phyloP scores from a whole-genome alignment of 1,140 invertebrate species.

The Aphelinus certus region DNA sequence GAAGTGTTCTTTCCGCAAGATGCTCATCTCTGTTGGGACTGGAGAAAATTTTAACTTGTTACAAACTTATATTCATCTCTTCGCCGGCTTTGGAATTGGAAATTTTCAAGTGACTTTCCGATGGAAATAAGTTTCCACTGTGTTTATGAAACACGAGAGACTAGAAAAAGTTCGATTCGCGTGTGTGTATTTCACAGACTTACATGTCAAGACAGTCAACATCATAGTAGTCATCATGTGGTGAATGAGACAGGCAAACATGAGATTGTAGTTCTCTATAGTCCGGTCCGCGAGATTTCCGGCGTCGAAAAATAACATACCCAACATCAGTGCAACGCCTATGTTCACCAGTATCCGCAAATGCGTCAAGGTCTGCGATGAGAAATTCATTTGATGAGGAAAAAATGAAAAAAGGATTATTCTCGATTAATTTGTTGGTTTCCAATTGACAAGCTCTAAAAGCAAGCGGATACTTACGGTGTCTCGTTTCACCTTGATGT shows the following conservation, averaged over 20 bases:
- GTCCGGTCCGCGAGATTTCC: slow-evolving; percentile 79
- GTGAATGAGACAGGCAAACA: slow-evolving; percentile 85
- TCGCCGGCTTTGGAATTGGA: no score
- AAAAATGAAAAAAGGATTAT: slow-evolving; percentile 16
- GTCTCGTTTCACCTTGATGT: slow-evolving; percentile 78
- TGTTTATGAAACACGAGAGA: no score
- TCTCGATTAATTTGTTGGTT: slow-evolving; percentile 3
- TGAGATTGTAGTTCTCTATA: slow-evolving; percentile 82
- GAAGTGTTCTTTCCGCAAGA: slow-evolving; percentile 91
- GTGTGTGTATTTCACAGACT: slow-evolving; percentile 54
- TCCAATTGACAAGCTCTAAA: neutral
- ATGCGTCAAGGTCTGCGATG: slow-evolving; percentile 86
- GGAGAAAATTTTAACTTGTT: slow-evolving; percentile 47
- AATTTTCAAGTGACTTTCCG: no score
- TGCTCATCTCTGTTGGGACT: slow-evolving; percentile 93
- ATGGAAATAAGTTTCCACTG: no score
- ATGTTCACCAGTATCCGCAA: slow-evolving; percentile 81
- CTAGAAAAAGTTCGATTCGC: neutral
- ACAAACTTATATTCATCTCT: no score
- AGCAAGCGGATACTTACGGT: slow-evolving; percentile 63
- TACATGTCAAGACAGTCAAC: slow-evolving; percentile 85
- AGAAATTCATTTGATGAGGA: no score
- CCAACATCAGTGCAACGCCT: slow-evolving; percentile 77
- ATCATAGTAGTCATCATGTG: slow-evolving; percentile 88
- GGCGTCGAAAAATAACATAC: slow-evolving; percentile 74